Percentiles rank a stretch among this genome's conserved stretches.
Conservation (phyloP, 2,113 vertebrate species). For the Eclectus roratus region DNA sequence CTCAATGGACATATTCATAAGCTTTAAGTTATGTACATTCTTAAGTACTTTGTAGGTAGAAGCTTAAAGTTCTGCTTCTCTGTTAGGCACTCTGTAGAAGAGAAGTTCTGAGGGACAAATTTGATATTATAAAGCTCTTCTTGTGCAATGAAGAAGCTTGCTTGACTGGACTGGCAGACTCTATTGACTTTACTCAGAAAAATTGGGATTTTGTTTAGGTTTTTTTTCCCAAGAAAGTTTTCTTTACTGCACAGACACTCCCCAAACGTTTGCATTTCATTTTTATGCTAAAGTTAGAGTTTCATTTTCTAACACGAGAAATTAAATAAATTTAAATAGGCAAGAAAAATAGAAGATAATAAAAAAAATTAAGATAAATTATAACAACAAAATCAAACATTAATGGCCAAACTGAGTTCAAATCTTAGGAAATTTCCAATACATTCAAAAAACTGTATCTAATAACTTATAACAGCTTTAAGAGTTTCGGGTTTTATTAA, state of each 20-base stretch:
- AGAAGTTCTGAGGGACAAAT: background rate
- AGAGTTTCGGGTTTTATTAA: background rate
- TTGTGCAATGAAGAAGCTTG: background rate
- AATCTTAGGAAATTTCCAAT: background rate
- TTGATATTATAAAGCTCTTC: background rate
- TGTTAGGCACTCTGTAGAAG: background rate
- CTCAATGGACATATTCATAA: background rate
- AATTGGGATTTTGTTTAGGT: no score
- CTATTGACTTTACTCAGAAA: background rate
- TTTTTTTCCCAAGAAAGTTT: fast-evolving
- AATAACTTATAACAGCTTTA: background rate
- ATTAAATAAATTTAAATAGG: background rate
- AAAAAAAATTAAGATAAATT: background rate
- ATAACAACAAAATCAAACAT: background rate
- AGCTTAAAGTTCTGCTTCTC: background rate
- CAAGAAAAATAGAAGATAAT: background rate
- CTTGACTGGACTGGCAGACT: background rate
- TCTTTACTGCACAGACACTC: background rate
- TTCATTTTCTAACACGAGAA: background rate
- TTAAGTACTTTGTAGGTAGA: background rate
- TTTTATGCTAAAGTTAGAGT: background rate
- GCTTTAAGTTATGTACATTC: background rate
- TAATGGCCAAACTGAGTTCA: background rate
- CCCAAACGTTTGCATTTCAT: background rate
- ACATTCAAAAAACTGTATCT: background rate